These are phyloP conservation scores for Zaprionus ornatus DNA, from an alignment of 1,140 invertebrate species.

Conservation along the genomic window DNA sequence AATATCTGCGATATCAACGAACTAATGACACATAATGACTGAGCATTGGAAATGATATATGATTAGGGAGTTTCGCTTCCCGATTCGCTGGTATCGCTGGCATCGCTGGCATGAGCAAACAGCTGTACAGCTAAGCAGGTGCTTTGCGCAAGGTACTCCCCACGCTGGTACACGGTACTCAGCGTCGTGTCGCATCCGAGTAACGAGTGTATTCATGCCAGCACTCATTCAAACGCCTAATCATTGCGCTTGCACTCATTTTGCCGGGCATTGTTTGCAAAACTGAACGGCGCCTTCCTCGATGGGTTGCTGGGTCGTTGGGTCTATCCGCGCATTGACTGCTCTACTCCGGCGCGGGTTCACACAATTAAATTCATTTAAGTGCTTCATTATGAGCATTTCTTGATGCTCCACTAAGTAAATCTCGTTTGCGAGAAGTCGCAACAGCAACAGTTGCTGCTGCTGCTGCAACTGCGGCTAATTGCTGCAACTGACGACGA, in stretches of 20 bases:
- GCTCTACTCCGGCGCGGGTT: slow-evolving; percentile 31
- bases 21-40: not conserved
- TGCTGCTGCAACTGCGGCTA: slow-evolving; percentile 55
- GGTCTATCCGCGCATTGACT: not conserved
- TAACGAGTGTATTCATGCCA: slow-evolving; percentile 7
- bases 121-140: not conserved
- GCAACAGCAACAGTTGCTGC: slow-evolving; percentile 35
- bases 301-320: not conserved
- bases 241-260: slow-evolving; percentile 60
- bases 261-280: slow-evolving; percentile 57
- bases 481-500: slow-evolving; percentile 32
- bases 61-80: not conserved
- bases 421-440: slow-evolving; percentile 60
- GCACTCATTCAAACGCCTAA: slow-evolving; percentile 32
- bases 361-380: slow-evolving; percentile 83
- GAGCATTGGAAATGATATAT: not conserved
- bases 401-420: slow-evolving; percentile 75
- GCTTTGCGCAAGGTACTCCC: not conserved
- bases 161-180: not conserved
- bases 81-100: not conserved
- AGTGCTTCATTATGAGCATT: slow-evolving; percentile 77
- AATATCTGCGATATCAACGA: not conserved
- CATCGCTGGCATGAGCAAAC: not conserved
- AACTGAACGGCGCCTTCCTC: slow-evolving; percentile 39
- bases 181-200: not conserved